phyloP scores from a whole-genome alignment of 1,140 invertebrate species.

The Planococcus citri region DNA sequence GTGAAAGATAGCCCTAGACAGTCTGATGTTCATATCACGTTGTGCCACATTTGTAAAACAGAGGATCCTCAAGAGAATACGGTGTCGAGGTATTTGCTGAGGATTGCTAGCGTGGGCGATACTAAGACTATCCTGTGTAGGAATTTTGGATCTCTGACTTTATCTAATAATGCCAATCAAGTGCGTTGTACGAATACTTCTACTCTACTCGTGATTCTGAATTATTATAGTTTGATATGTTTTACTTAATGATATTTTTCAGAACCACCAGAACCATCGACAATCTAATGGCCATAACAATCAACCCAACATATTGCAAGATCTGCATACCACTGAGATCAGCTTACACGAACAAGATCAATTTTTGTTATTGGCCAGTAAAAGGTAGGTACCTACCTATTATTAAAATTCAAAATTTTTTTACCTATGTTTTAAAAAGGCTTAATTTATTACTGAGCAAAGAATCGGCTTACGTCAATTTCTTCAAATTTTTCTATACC shows the following conservation, averaged over 20 bases:
- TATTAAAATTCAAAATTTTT: no score
- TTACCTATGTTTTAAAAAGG: no score
- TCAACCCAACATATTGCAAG: slow-evolving; percentile 51
- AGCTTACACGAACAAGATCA: slow-evolving; percentile 64
- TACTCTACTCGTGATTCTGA: not conserved
- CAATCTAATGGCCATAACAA: slow-evolving; percentile 46
- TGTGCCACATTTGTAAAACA: slow-evolving; percentile 48
- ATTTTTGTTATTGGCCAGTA: slow-evolving; percentile 65
- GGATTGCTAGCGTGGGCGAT: slow-evolving; percentile 58
- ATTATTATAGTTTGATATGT: not conserved
- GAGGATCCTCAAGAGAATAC: slow-evolving; percentile 37
- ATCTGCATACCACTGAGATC: slow-evolving; percentile 60
- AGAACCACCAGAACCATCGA: not conserved
- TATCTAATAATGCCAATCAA: slow-evolving; percentile 29
- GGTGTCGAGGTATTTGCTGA: slow-evolving; percentile 46
- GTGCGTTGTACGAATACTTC: slow-evolving; percentile 20
- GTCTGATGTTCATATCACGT: slow-evolving; percentile 22
- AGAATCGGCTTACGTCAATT: no score
- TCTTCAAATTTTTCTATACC: no score
- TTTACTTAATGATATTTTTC: not conserved
- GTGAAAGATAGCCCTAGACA: not conserved
- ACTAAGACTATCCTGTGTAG: slow-evolving; percentile 55
- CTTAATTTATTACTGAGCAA: no score
- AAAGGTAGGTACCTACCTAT: slow-evolving; percentile 37
- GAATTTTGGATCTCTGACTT: slow-evolving; percentile 42